Evolutionary conservation across 37 sponge, comb jelly and placozoan genomes (phyloP).

Genomic region (Halichondria panicea): DNA sequence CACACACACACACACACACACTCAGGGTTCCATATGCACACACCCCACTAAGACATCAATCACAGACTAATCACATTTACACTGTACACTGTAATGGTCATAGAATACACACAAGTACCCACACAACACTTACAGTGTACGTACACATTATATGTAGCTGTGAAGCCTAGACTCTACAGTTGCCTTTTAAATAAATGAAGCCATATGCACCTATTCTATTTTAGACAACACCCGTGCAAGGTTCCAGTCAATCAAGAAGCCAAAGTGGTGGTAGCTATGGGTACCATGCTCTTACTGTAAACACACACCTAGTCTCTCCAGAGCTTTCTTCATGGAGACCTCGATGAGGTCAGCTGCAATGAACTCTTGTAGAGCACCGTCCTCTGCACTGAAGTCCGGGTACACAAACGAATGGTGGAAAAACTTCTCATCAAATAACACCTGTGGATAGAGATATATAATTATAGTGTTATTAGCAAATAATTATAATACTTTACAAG

Average conservation of each 20-base stretch:
- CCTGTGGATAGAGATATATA: neutral
- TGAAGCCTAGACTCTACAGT: too few species aligned
- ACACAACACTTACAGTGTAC: too few species aligned
- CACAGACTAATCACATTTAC: neutral
- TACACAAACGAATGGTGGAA: conserved; percentile 76
- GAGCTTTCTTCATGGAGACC: conserved; percentile 54
- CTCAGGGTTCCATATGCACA: neutral
- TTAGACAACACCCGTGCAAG: too few species aligned
- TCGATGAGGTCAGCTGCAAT: conserved; percentile 64
- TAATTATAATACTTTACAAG: too few species aligned
- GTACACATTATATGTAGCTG: too few species aligned
- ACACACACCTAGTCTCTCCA: conserved; percentile 60
- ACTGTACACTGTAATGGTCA: neutral
- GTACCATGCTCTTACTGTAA: neutral
- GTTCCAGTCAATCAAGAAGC: too few species aligned
- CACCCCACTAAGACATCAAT: neutral
- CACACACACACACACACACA: conserved; percentile 1
- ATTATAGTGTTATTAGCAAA: too few species aligned
- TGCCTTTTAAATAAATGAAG: too few species aligned
- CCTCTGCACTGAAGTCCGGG: conserved; percentile 59
- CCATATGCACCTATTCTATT: too few species aligned
- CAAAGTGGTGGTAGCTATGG: too few species aligned
- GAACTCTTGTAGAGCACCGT: conserved; percentile 50
- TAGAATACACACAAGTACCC: too few species aligned
- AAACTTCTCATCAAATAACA: conserved; percentile 69